Evolutionary conservation across 1,140 invertebrate genomes (phyloP).

Genomic region (Bradynema listronoti): DNA sequence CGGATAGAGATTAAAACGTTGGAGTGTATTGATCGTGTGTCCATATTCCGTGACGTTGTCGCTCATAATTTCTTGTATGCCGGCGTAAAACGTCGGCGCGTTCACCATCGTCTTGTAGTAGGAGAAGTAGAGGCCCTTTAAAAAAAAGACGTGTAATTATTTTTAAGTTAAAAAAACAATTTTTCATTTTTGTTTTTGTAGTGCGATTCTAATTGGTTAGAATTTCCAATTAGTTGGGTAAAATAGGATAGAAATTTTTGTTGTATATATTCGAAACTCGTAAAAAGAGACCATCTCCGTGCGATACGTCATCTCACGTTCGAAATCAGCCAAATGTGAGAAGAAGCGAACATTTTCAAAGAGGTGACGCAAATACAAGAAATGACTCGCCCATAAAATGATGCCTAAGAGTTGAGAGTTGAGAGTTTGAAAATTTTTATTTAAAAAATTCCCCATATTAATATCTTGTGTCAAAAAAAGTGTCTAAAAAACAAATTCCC

Average conservation of each 20-base stretch:
- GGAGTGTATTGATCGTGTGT: constrained; percentile 70
- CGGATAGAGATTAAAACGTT: constrained; percentile 74
- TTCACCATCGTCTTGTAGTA: constrained; percentile 75
- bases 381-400: constrained; percentile 38
- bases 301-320: constrained; percentile 62
- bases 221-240: not conserved
- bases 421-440: no score
- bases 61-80: constrained; percentile 66
- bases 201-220: not conserved
- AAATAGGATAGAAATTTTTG: not conserved
- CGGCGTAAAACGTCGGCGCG: constrained; percentile 65
- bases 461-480: no score
- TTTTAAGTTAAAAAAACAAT: not conserved
- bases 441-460: no score
- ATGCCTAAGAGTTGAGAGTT: constrained; percentile 38
- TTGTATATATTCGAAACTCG: no score
- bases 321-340: constrained; percentile 62
- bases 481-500: no score
- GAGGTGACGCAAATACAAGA: constrained; percentile 53
- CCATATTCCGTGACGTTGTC: constrained; percentile 76
- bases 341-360: constrained; percentile 63
- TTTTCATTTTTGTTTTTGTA: not conserved
- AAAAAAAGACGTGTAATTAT: not conserved
- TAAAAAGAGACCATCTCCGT: constrained; percentile 61
- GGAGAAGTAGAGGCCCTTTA: constrained; percentile 75